These are phyloP conservation scores for Spatula clypeata DNA, from an alignment of 2,797 vertebrate species.

Conservation along the genomic window DNA sequence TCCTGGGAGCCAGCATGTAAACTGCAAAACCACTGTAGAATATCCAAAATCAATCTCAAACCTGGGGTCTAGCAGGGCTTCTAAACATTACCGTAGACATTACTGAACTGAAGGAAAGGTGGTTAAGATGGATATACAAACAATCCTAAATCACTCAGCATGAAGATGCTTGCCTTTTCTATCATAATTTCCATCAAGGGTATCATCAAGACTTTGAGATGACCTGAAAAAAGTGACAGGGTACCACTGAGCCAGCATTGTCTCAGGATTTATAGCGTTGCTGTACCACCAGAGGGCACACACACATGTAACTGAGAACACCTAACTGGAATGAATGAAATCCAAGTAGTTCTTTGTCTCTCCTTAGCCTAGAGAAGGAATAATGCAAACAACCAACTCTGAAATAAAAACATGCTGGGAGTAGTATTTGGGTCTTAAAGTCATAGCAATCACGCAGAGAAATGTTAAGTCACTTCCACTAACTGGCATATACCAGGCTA, in stretches of 20 bases:
- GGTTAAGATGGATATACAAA: neutral
- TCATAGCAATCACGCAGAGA: neutral
- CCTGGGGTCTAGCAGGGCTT: neutral
- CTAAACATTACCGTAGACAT: neutral
- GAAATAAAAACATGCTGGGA: neutral
- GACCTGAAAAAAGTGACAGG: too few relatives aligned
- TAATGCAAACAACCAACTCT: neutral
- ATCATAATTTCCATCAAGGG: neutral
- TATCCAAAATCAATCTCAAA: neutral
- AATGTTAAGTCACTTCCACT: neutral
- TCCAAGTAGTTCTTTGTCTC: neutral
- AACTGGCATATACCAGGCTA: neutral
- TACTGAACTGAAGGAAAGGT: neutral
- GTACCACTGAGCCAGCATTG: rapidly evolving
- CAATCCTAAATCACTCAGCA: neutral
- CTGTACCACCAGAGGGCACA: neutral
- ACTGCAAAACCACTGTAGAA: neutral
- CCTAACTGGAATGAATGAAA: neutral
- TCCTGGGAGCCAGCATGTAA: neutral
- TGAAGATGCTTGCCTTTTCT: neutral
- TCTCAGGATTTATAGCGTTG: neutral
- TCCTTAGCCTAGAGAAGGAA: neutral
- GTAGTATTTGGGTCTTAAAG: neutral
- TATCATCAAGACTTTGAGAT: neutral
- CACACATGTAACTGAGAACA: rapidly evolving